Evolutionary conservation across 1,140 invertebrate genomes (phyloP).

Genomic region (Rhynchophorus ferrugineus): DNA sequence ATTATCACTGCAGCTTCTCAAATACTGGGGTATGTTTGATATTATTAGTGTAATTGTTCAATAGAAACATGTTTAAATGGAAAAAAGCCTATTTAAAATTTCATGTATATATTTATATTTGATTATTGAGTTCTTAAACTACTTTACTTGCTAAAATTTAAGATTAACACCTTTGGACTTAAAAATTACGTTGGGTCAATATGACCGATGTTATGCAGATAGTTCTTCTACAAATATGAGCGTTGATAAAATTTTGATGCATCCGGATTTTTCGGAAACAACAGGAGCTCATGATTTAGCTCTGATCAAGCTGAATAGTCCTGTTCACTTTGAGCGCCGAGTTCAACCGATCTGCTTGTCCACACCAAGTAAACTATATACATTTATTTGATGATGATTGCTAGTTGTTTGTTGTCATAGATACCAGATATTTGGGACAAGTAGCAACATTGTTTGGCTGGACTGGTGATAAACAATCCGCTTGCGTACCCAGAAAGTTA

Average conservation of each 20-base stretch:
- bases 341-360: constrained; percentile 54
- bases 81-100: too few species aligned
- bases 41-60: too few species aligned
- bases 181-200: constrained; percentile 47
- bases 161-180: constrained; percentile 40
- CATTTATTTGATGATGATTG: background rate
- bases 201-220: constrained; percentile 45
- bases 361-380: constrained; percentile 40
- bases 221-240: constrained; percentile 44
- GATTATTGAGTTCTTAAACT: too few species aligned
- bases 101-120: too few species aligned
- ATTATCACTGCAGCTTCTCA: constrained; percentile 47
- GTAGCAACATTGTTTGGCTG: constrained; percentile 51
- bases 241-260: constrained; percentile 42
- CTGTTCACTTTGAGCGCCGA: constrained; percentile 46
- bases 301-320: constrained; percentile 46
- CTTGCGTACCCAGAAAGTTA: constrained; percentile 44
- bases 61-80: too few species aligned
- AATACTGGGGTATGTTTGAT: constrained; percentile 43
- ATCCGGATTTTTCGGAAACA: constrained; percentile 47
- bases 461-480: constrained; percentile 34
- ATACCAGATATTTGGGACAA: constrained; percentile 44
- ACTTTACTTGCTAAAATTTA: too few species aligned
- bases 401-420: background rate
- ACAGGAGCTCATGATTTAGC: constrained; percentile 52